These are phyloP conservation scores for Synergus laeviventris DNA, from an alignment of 2,888 invertebrate species.

Conservation along the genomic window DNA sequence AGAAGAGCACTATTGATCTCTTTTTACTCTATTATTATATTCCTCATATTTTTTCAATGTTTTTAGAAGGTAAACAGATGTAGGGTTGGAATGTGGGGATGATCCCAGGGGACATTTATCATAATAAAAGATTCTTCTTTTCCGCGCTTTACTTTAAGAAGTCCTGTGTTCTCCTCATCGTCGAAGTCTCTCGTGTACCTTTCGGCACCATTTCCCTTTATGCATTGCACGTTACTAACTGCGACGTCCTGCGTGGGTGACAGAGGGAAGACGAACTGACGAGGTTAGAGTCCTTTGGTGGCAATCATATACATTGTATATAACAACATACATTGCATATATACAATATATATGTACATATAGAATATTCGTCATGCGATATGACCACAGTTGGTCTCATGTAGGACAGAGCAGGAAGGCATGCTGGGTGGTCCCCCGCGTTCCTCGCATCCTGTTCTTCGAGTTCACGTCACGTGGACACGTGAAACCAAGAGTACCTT, in stretches of 20 bases:
- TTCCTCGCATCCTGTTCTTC: conserved; percentile 44
- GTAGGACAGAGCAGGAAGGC: conserved; percentile 48
- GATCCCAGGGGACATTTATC: conserved; percentile 36
- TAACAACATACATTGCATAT: background rate
- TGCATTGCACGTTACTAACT: conserved; percentile 42
- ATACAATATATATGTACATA: background rate
- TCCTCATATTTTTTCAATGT: background rate
- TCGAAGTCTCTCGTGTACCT: conserved; percentile 40
- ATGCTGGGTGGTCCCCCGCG: conserved; percentile 51
- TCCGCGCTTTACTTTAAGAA: conserved; percentile 1
- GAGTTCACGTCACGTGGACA: conserved; percentile 41
- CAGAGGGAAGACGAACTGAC: conserved; percentile 50
- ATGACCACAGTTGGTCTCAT: conserved; percentile 44
- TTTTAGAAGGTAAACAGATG: conserved; percentile 22
- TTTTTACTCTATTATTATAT: background rate
- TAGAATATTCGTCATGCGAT: conserved; percentile 25
- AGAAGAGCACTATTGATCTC: no score
- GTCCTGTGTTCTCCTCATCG: conserved; percentile 39
- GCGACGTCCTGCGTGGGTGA: conserved; percentile 50
- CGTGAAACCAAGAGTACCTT: conserved; percentile 8
- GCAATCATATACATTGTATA: conserved; percentile 3
- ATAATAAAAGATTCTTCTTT: conserved; percentile 29
- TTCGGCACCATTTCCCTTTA: conserved; percentile 51
- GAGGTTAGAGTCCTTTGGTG: conserved; percentile 33
- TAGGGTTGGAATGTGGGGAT: conserved; percentile 9